Evolutionary conservation across 2,113 vertebrate genomes (phyloP), one percentile per base, ranked within the genome.

Genomic region (Malurus alboscapulatus): DNA sequence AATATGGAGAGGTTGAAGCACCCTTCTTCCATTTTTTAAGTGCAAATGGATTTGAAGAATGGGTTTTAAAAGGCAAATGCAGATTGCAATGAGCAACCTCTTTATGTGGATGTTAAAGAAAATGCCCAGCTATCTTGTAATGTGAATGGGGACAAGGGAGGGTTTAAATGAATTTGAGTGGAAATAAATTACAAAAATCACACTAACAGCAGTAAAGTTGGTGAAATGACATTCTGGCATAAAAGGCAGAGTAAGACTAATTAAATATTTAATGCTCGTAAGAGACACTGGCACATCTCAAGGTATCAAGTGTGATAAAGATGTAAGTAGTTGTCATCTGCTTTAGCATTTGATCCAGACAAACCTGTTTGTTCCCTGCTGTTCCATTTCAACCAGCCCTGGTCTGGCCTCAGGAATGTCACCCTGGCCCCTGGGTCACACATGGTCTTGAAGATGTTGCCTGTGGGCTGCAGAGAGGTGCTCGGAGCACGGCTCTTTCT

Each of bases 231-330:
- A 58, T 54, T 29, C 53, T 79, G 78, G 27, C 67, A 75, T 74
- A 84, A 94, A 95, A 95, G 34, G 84, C 92, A 94, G 72, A 66
- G 48, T 67, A 82, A 90, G 95, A 40, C 87, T 87, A 93, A 96
- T 96, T 75, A 93, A 91, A 79, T 95, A 61, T 81, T 94, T 94
- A 94, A 88, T 86, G 61, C 77, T 76, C 1, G 5, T 91, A 79
- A 93, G 80, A 90, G 74, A 74, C 67, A 21, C 36, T 84, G 74
- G 66, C 87, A 82, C 84, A 59, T 82, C 69, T 45, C 69, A 79
- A 57, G 53, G 61, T 77, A 87, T 71, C 48, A 79, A 86, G 42
- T 67, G 67, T 62, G 87, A 86, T 81, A 34, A 79, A 95, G 86
- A 92, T 91, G 82, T 79, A 75, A 92, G 87, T 48, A 57, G 79